Evolutionary conservation across 2,797 vertebrate species (phyloP), one percentile per base, ranked within the genome.

Genomic region (Chloroceryle inda): DNA sequence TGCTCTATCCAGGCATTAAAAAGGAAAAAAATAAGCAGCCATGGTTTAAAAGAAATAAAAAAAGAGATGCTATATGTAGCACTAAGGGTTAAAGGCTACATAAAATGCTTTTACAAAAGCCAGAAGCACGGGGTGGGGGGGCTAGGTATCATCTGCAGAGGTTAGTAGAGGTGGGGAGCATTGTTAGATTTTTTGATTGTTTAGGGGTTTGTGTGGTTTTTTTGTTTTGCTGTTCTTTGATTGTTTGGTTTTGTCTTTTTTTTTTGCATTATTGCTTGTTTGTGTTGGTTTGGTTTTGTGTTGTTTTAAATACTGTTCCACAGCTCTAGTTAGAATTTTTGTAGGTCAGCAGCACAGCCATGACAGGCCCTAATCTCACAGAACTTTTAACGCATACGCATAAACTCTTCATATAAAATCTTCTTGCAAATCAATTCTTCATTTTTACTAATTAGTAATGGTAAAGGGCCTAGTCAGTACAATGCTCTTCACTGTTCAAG

Each of bases 1-100:
- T 29, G 33, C 40, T 79, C 40, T 56, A 67, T 11, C 3, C 21
- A 52, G 38, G 21, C 77, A 81, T 26, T 86, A 59, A 85, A 77
- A 68, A 72, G n/a, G 21, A 23, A 78, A 84, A 87, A 76, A 37
- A 37, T 9, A 37, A 37, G 38, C 38, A 27, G 3, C 2, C 13
- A 11, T 6, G 24, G 53, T 81, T 94, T 92, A 78, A 88, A 86
- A 91, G 45, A 88, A 85, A 85, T 53, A 86, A 83, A 91, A 37
- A 37, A 37, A 37, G 56, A 64, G 35, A 85, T 37, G 26, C 24
- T 88, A 20, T 17, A 73, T 7, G 50, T 47, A 92, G 69, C 23
- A 73, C 19, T 29, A 69, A 75, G 50, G 53, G 42, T 67, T 92
- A 81, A 92, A 89, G 64, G 31, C 69, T 66, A 90, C 37, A 61